These are phyloP conservation scores for Chanos chanos DNA, from an alignment of 2,797 vertebrate species.

Conservation along the genomic window DNA sequence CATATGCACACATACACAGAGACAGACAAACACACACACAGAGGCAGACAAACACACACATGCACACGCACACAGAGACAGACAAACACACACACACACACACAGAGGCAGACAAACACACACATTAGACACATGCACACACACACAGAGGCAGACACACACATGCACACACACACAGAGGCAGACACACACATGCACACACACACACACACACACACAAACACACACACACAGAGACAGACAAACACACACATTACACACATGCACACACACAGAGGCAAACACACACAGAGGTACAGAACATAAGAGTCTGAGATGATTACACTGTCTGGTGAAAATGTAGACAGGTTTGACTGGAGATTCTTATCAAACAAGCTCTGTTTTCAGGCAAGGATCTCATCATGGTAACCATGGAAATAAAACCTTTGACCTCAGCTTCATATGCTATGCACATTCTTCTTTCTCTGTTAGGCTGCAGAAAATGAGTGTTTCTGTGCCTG, in stretches of 20 bases:
- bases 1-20: too few relatives aligned
- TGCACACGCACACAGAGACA: too few relatives aligned
- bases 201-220: conserved; percentile 43
- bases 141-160: too few relatives aligned
- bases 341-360: conserved; percentile 72
- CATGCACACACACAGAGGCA: background rate
- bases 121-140: too few relatives aligned
- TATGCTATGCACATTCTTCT: background rate
- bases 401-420: conserved; percentile 58
- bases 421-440: background rate
- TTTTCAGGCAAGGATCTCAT: conserved; percentile 76
- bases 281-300: conserved; percentile 4
- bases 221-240: background rate
- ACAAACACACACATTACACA: background rate
- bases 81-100: too few relatives aligned
- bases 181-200: too few relatives aligned
- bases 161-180: too few relatives aligned
- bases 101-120: too few relatives aligned
- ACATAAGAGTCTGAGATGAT: too few relatives aligned
- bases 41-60: too few relatives aligned
- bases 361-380: conserved; percentile 70
- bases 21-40: too few relatives aligned
- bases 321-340: conserved; percentile 73
- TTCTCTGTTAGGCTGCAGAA: background rate
- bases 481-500: background rate